Conservation (phyloP, 30 jellyfish, hydroid and myxozoan genomes). For the Morbakka virulenta region DNA sequence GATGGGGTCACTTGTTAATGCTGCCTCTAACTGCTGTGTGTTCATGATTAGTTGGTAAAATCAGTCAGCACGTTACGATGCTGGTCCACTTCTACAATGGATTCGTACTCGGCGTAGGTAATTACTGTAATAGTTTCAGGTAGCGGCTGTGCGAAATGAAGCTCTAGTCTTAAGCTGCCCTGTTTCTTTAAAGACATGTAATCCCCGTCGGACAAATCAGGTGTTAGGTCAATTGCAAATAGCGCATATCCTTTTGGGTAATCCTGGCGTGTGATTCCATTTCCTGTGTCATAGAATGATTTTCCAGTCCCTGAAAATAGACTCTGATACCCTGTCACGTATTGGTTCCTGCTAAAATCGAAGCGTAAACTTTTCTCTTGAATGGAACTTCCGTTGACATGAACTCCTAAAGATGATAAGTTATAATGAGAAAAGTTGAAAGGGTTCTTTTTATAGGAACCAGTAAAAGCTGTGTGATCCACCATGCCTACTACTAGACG, state of each 20-base stretch:
- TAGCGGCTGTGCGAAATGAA: not conserved
- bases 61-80: not conserved
- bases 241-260: no score
- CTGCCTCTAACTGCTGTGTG: no score
- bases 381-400: no score
- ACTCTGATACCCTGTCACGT: not conserved
- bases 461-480: constrained; percentile 9
- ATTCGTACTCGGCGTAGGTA: not conserved
- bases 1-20: no score
- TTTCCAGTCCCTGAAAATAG: not conserved
- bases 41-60: no score
- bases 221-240: not conserved
- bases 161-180: not conserved
- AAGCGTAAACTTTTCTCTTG: no score
- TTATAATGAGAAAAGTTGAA: constrained; percentile 1
- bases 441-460: not conserved
- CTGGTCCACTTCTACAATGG: not conserved
- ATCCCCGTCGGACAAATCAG: not conserved
- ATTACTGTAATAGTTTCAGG: not conserved
- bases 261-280: no score
- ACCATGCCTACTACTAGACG: constrained; percentile 16
- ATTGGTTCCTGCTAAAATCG: no score
- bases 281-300: no score
- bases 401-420: no score
- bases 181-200: not conserved